Evolutionary conservation across 2,797 vertebrate species (phyloP).

Genomic region (Peromyscus nudipes): DNA sequence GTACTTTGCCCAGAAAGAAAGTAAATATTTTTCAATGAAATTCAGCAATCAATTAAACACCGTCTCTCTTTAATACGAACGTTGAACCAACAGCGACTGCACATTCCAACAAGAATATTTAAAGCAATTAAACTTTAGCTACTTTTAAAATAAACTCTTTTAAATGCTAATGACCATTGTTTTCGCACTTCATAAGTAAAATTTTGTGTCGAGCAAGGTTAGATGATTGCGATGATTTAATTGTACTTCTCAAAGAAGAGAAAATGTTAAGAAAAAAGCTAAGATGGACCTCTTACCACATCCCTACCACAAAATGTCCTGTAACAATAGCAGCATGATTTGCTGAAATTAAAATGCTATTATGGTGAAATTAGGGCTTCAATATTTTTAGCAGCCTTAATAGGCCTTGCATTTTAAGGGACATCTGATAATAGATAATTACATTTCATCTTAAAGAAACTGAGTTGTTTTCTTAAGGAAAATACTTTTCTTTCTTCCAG

Average conservation of each 20-base stretch:
- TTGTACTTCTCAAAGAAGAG: constrained; percentile 88
- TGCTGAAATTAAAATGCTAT: constrained; percentile 96
- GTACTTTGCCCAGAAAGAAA: constrained; percentile 70
- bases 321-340: constrained; percentile 93
- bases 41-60: constrained; percentile 81
- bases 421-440: constrained; percentile 93
- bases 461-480: constrained; percentile 89
- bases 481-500: constrained; percentile 88
- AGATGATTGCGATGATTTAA: constrained; percentile 90
- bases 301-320: constrained; percentile 93
- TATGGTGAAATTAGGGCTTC: constrained; percentile 96
- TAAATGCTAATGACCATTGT: constrained; percentile 90
- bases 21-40: constrained; percentile 82
- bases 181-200: constrained; percentile 88
- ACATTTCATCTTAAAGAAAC: constrained; percentile 90
- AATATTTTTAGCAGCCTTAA: constrained; percentile 92
- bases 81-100: constrained; percentile 81
- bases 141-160: constrained; percentile 88
- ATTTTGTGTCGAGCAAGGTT: constrained; percentile 87
- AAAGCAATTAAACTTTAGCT: constrained; percentile 88
- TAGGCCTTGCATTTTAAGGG: constrained; percentile 89
- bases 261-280: constrained; percentile 87
- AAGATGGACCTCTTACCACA: constrained; percentile 93
- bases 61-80: constrained; percentile 73
- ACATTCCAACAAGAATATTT: constrained; percentile 81